phyloP scores from a whole-genome alignment of 1,140 invertebrate genomes.

The Dryas iulia region DNA sequence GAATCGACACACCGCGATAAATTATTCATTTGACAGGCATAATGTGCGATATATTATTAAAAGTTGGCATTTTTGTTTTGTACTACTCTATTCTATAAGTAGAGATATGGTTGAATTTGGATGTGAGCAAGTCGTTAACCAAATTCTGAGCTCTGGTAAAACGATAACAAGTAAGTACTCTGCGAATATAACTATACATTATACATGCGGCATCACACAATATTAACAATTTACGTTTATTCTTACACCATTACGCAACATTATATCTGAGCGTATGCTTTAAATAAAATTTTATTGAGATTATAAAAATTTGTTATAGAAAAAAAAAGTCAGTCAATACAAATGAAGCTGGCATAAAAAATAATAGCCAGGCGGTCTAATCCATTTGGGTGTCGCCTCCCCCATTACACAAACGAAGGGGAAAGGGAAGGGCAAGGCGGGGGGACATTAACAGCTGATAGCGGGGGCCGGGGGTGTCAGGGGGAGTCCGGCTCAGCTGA shows the following conservation, averaged over 20 bases:
- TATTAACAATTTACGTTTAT: background rate
- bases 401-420: slow-evolving; percentile 78
- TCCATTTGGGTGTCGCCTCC: slow-evolving; percentile 63
- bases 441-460: slow-evolving; percentile 76
- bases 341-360: slow-evolving; percentile 37
- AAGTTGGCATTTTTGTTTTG: slow-evolving; percentile 69
- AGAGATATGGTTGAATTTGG: background rate
- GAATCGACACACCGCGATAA: slow-evolving; percentile 73
- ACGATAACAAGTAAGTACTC: too few relatives aligned
- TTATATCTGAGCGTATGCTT: background rate
- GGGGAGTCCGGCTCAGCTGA: slow-evolving; percentile 74
- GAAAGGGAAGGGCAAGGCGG: slow-evolving; percentile 55
- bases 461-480: slow-evolving; percentile 56
- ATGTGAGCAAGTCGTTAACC: background rate
- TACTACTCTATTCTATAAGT: slow-evolving; percentile 12
- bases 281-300: background rate
- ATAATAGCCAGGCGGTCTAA: slow-evolving; percentile 49
- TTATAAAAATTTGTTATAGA: slow-evolving; percentile 1
- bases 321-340: background rate
- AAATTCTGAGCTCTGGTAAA: background rate
- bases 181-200: too few relatives aligned
- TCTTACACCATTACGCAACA: background rate
- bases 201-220: background rate
- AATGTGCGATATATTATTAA: slow-evolving; percentile 80
- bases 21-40: slow-evolving; percentile 77